Conservation (phyloP, 2,113 vertebrate species). For the Sinocyclocheilus rhinocerous region DNA sequence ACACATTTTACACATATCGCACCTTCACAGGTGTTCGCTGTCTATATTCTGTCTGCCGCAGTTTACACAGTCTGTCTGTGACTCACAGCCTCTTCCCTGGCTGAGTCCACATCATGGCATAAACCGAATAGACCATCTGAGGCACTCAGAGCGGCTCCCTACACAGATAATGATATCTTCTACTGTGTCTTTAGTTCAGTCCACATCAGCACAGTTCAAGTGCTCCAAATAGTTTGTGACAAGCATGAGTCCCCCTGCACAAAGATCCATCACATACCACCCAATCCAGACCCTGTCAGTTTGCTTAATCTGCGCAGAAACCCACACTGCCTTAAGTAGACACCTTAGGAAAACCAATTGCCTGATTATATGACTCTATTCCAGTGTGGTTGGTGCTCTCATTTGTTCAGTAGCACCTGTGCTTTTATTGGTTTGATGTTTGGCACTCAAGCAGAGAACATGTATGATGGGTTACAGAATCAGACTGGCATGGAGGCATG, state of each 20-base stretch:
- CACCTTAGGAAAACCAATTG: slow-evolving; percentile 15
- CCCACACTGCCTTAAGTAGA: slow-evolving; percentile 9
- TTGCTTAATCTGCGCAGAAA: slow-evolving; percentile 2
- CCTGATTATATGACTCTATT: background rate
- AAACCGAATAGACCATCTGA: slow-evolving; percentile 34
- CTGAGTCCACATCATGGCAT: slow-evolving; percentile 30
- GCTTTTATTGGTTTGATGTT: slow-evolving; percentile 1
- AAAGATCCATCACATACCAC: slow-evolving; percentile 10
- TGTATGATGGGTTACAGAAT: background rate
- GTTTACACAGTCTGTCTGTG: slow-evolving; percentile 26
- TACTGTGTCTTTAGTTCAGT: slow-evolving; percentile 37
- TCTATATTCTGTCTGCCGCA: slow-evolving; percentile 20
- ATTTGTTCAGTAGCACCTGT: slow-evolving; percentile 1
- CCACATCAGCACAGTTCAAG: slow-evolving; percentile 21
- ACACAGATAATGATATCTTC: slow-evolving; percentile 40
- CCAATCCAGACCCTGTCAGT: slow-evolving; percentile 6
- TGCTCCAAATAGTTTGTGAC: slow-evolving; percentile 41
- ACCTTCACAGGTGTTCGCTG: slow-evolving; percentile 25
- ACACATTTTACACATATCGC: slow-evolving; percentile 11
- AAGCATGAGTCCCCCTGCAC: slow-evolving; percentile 24
- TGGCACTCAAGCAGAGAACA: background rate
- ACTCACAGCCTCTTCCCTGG: slow-evolving; percentile 27
- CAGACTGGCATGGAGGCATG: background rate
- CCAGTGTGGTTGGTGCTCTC: too few species aligned
- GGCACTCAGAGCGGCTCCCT: slow-evolving; percentile 26